A percentile compares a stretch with the other conserved stretches of the same genome.
Conservation (phyloP, 2,888 invertebrate genomes). For the Leptinotarsa peninsularis region DNA sequence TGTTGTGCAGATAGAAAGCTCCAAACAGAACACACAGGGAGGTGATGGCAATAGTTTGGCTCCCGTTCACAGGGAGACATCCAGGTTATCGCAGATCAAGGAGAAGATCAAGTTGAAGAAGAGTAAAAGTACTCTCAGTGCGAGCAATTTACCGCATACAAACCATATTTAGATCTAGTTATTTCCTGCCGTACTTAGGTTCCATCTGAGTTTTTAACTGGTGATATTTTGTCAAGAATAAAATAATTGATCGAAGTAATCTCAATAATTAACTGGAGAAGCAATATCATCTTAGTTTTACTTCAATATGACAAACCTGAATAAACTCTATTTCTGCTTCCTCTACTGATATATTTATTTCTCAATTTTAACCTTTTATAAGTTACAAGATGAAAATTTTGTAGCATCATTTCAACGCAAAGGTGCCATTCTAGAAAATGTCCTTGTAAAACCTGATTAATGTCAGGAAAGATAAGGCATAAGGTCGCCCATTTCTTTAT, state of each 20-base stretch:
- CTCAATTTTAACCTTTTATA: too few relatives aligned
- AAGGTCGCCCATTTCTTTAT: too few relatives aligned
- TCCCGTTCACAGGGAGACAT: constrained; percentile 46
- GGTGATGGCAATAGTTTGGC: constrained; percentile 36
- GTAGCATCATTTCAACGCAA: too few relatives aligned
- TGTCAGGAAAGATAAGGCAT: too few relatives aligned
- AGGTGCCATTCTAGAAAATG: too few relatives aligned
- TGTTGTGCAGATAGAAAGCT: constrained; percentile 65
- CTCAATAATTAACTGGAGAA: not conserved
- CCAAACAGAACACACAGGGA: constrained; percentile 42
- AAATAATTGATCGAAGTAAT: not conserved
- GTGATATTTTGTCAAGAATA: not conserved
- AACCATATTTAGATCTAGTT: constrained; percentile 49
- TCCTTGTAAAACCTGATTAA: too few relatives aligned
- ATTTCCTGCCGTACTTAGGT: not conserved
- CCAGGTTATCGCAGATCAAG: constrained; percentile 52
- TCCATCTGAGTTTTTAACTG: not conserved
- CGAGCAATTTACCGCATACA: constrained; percentile 50
- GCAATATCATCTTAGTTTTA: not conserved
- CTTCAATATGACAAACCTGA: not conserved
- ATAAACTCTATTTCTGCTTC: too few relatives aligned
- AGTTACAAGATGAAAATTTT: too few relatives aligned
- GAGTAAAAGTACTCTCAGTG: constrained; percentile 53
- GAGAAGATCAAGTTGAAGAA: constrained; percentile 57
- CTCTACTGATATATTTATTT: too few relatives aligned